Conservation (phyloP, 2,113 vertebrate genomes). For the Cynopterus brachyotis region DNA sequence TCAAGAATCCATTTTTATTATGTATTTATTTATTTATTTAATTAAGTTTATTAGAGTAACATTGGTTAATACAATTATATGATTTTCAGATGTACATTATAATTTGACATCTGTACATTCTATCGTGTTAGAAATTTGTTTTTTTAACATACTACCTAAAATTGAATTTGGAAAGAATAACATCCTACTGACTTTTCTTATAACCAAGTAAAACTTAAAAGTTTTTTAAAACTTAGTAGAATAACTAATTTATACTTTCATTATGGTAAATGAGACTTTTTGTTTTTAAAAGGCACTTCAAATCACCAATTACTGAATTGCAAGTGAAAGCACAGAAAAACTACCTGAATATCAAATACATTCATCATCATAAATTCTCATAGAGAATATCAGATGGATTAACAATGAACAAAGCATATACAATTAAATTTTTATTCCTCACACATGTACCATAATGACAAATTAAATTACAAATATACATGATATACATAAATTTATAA, state of each 20-base stretch:
- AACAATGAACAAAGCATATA: not conserved
- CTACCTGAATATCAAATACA: not conserved
- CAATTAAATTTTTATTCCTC: not conserved
- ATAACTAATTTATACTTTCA: not conserved
- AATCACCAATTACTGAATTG: not conserved
- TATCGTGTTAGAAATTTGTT: too few species aligned
- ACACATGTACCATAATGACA: not conserved
- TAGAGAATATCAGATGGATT: not conserved
- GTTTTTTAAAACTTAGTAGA: not conserved
- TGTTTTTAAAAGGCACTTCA: not conserved
- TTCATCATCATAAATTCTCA: not conserved
- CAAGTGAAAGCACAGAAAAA: not conserved
- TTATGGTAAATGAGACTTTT: not conserved
- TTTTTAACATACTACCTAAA: slow-evolving; percentile 12
- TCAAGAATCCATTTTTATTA: not conserved
- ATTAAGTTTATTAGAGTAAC: too few species aligned
- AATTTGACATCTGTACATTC: too few species aligned
- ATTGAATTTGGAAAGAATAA: slow-evolving; percentile 21
- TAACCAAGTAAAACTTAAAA: not conserved
- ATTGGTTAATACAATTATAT: too few species aligned
- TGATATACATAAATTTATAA: not conserved
- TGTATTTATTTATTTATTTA: too few species aligned
- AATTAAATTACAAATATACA: not conserved
- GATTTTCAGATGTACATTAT: too few species aligned
- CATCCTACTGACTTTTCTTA: slow-evolving; percentile 47